These are phyloP conservation scores for Boulengerochromis microlepis DNA, from an alignment of 2,113 vertebrate species.

Conservation along the genomic window DNA sequence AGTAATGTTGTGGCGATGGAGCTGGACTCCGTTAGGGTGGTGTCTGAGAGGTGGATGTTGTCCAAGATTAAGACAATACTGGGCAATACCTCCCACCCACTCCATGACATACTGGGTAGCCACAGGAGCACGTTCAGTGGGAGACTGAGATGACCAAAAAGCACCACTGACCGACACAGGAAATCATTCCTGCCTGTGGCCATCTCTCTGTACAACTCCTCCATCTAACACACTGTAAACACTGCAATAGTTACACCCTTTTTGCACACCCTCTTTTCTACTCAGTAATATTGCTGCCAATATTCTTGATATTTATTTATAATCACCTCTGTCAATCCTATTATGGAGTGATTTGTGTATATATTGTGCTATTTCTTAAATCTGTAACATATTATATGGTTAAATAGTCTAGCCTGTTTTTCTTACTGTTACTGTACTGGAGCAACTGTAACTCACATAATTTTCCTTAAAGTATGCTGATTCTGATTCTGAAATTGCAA, in stretches of 20 bases:
- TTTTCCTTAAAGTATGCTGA: not conserved
- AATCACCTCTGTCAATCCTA: not conserved
- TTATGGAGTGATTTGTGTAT: not conserved
- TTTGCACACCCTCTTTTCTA: not conserved
- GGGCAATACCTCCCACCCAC: not conserved
- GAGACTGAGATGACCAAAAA: not conserved
- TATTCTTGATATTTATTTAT: not conserved
- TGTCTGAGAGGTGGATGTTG: not conserved
- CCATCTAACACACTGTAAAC: not conserved
- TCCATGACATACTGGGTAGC: fast-evolving
- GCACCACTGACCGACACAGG: not conserved
- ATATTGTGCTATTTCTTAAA: not conserved
- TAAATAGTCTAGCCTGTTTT: not conserved
- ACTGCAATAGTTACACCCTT: fast-evolving
- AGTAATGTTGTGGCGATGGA: not conserved
- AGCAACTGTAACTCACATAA: fast-evolving
- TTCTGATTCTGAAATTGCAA: not conserved
- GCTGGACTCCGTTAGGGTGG: not conserved
- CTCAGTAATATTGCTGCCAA: not conserved
- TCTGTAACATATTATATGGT: not conserved
- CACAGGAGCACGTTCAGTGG: fast-evolving
- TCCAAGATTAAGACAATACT: not conserved
- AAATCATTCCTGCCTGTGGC: not conserved
- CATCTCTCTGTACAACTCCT: not conserved
- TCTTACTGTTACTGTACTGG: not conserved